A percentile compares a stretch with the other conserved stretches of the same genome.
Evolutionary conservation across 2,113 vertebrate genomes (phyloP).

Genomic region (Aptenodytes forsteri): DNA sequence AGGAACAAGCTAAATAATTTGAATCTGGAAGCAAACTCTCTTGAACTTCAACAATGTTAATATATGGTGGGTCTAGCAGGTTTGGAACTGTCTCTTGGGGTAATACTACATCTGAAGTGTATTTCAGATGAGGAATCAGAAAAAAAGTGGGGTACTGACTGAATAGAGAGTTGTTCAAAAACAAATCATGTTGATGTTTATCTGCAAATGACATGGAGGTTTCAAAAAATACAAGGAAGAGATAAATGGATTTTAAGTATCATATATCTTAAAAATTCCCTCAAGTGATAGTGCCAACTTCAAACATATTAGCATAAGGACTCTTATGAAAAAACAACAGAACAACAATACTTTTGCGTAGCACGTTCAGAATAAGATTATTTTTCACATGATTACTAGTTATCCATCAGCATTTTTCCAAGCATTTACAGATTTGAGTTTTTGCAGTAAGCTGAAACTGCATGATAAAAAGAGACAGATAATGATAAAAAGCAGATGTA

Average conservation of each 20-base stretch:
- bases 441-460: conserved; percentile 64
- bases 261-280: conserved; percentile 22
- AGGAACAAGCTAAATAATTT: not conserved
- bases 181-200: conserved; percentile 3
- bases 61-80: not conserved
- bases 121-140: not conserved
- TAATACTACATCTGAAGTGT: not conserved
- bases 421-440: conserved; percentile 66
- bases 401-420: conserved; percentile 64
- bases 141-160: not conserved
- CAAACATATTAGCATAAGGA: conserved; percentile 47
- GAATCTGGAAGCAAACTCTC: not conserved
- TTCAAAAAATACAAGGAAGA: conserved; percentile 21
- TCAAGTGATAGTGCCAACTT: conserved; percentile 29
- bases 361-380: conserved; percentile 49
- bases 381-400: conserved; percentile 68
- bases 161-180: conserved; percentile 12
- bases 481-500: conserved; percentile 73
- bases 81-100: not conserved
- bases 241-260: conserved; percentile 18
- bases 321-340: conserved; percentile 2
- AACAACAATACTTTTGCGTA: conserved; percentile 36
- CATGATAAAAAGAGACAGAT: conserved; percentile 76
- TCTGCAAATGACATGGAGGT: not conserved
- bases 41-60: not conserved